Evolutionary conservation across 2,113 vertebrate genomes (phyloP).

Genomic region (Osmerus eperlanus): DNA sequence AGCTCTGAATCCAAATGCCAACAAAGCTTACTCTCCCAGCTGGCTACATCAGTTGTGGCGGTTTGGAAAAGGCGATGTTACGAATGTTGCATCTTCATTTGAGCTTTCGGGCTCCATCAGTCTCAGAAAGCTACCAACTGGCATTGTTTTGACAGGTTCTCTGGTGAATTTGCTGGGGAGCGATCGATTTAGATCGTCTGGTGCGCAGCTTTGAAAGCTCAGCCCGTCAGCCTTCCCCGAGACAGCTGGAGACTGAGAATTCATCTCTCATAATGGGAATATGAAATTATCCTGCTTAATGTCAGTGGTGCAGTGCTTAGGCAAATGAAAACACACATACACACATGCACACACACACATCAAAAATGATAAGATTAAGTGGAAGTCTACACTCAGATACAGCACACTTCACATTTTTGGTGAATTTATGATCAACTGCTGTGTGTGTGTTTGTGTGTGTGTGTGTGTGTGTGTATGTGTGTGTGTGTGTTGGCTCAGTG

Average conservation of each 20-base stretch:
- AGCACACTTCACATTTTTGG: too few relatives aligned
- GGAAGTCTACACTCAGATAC: too few relatives aligned
- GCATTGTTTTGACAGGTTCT: too few relatives aligned
- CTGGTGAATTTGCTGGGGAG: slow-evolving; percentile 24
- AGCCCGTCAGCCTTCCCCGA: slow-evolving; percentile 13
- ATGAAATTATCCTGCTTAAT: slow-evolving; percentile 19
- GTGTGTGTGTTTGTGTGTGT: too few relatives aligned
- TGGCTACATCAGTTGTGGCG: too few relatives aligned
- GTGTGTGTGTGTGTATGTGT: neutral
- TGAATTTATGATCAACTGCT: too few relatives aligned
- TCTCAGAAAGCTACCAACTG: too few relatives aligned
- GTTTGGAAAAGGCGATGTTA: too few relatives aligned
- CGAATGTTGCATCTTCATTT: too few relatives aligned
- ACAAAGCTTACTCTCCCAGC: too few relatives aligned
- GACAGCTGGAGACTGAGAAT: neutral
- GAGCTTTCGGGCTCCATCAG: too few relatives aligned
- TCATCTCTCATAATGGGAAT: slow-evolving; percentile 10
- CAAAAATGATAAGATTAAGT: neutral
- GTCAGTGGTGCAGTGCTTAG: neutral
- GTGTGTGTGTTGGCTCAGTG: neutral
- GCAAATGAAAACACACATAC: neutral
- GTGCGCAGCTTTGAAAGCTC: neutral
- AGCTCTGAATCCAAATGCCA: too few relatives aligned
- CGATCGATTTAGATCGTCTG: slow-evolving; percentile 18
- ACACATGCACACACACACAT: neutral